Conservation (phyloP, 1,140 invertebrate species). For the Zelostemma sp. region DNA sequence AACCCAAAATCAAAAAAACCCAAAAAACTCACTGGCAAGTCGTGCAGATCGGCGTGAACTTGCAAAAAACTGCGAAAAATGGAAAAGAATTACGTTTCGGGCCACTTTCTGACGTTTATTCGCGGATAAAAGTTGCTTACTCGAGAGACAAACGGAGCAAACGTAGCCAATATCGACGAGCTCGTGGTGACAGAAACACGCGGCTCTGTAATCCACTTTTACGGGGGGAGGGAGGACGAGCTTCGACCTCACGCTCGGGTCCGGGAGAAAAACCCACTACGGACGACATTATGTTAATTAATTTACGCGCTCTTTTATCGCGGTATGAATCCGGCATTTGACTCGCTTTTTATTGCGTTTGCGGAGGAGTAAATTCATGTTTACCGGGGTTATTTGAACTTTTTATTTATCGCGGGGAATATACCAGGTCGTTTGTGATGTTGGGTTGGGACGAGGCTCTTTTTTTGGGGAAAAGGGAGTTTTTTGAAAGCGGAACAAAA, state of each 20-base stretch:
- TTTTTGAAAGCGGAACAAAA: too few relatives aligned
- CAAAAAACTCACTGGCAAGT: conserved; percentile 90
- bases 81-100: conserved; percentile 49
- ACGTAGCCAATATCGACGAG: conserved; percentile 97
- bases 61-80: conserved; percentile 91
- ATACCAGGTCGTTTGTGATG: too few relatives aligned
- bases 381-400: too few relatives aligned
- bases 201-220: conserved; percentile 95
- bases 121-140: conserved; percentile 73
- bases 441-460: too few relatives aligned
- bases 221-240: conserved; percentile 90
- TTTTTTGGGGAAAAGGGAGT: too few relatives aligned
- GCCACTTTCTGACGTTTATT: conserved; percentile 12
- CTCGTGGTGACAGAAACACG: conserved; percentile 98
- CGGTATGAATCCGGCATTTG: too few relatives aligned
- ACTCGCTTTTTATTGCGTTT: too few relatives aligned
- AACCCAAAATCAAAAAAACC: conserved; percentile 46
- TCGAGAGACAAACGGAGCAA: conserved; percentile 97
- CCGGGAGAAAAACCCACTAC: conserved; percentile 94
- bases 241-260: conserved; percentile 82
- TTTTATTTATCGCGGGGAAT: too few relatives aligned
- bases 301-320: too few relatives aligned
- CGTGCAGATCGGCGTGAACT: conserved; percentile 96
- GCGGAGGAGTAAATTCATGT: too few relatives aligned
- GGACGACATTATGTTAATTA: neutral